Base-by-base conservation (phyloP, 2,888 invertebrate genomes). In the Andrena bicolor region DNA sequence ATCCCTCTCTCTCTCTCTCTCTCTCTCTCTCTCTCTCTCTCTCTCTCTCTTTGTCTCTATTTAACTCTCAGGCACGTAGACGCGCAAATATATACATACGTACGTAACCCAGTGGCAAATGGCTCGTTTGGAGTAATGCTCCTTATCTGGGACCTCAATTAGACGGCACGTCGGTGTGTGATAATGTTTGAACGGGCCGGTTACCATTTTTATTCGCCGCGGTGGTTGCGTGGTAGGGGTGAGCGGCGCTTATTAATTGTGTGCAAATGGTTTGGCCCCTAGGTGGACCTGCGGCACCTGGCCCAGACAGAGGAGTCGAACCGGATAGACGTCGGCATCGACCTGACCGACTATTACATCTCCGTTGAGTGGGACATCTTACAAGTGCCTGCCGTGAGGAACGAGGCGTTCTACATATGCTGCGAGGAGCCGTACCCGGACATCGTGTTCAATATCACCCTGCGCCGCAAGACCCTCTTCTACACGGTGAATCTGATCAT, bases 341-440 rank as follows among this genome's bases (percentile, higher is more conserved):
- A 98, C 94, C 95, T 98, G 86, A 97, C 98, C 91, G 98, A 98
- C 94, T 98, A 98, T 94, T 98, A 98, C 95, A 98, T 98, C 94
- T 98, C 98, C 91, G 99, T 99, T 80, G 99, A 99, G 95, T 99
- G 99, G 99, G 99, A 99, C 95, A 98, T 98, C 91, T 97, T 99
- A 96, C 96, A 97, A 85, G 98, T 98, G 88, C 98, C 98, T 75
- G 98, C 98, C 58, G 97, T 97, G 85, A 95, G 98, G 89, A 97
- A 98, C 94, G 98, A 98, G 93, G 98, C 98, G 94, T 98, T 97
- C 94, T 98, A 99, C 95, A 98, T 98, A 91, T 99, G 99, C 95
- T 99, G 99, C 94, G 98, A 98, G 94, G 98, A 99, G 94, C 99
- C 99, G 80, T 99, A 98, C 93, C 97, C 98, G 76, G 99, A 99